These are phyloP conservation scores for Ormyrus pomaceus DNA, from an alignment of 2,888 invertebrate genomes.

Conservation along the genomic window DNA sequence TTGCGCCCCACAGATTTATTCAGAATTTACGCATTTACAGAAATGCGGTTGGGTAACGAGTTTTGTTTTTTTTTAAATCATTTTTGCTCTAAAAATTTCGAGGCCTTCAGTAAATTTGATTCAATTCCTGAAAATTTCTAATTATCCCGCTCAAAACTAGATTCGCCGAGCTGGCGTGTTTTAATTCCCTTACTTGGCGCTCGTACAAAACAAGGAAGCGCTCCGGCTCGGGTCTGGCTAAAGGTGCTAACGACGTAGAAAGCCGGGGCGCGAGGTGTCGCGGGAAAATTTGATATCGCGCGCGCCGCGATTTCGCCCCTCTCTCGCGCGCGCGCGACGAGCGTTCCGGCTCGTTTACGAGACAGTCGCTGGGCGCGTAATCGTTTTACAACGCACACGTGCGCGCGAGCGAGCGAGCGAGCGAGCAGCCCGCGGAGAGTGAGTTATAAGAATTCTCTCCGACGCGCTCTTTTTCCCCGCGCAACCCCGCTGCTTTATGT, in stretches of 20 bases:
- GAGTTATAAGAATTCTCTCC: not conserved
- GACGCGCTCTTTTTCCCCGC: not conserved
- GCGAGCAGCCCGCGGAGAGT: not conserved
- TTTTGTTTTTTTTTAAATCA: too few species aligned
- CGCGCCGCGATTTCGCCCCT: not conserved
- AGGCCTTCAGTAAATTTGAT: too few species aligned
- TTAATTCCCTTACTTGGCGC: too few species aligned
- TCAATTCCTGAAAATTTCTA: too few species aligned
- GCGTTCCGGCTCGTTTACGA: slow-evolving; percentile 24
- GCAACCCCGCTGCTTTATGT: not conserved
- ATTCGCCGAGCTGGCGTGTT: too few species aligned
- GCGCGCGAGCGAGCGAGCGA: not conserved
- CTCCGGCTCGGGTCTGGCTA: not conserved
- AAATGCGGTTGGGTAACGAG: too few species aligned
- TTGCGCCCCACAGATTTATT: too few species aligned
- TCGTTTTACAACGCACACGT: slow-evolving; percentile 20
- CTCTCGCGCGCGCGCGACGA: too few species aligned
- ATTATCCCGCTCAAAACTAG: too few species aligned
- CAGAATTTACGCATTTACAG: too few species aligned
- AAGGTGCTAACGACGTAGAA: slow-evolving; percentile 41
- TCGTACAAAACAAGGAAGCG: slow-evolving; percentile 1
- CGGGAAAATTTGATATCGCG: slow-evolving; percentile 32
- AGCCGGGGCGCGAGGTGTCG: slow-evolving; percentile 24
- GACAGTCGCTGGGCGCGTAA: slow-evolving; percentile 16
- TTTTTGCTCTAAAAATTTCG: too few species aligned